These are phyloP conservation scores for Drosophila engyochracea DNA, from an alignment of 2,888 invertebrate species.

Conservation along the genomic window DNA sequence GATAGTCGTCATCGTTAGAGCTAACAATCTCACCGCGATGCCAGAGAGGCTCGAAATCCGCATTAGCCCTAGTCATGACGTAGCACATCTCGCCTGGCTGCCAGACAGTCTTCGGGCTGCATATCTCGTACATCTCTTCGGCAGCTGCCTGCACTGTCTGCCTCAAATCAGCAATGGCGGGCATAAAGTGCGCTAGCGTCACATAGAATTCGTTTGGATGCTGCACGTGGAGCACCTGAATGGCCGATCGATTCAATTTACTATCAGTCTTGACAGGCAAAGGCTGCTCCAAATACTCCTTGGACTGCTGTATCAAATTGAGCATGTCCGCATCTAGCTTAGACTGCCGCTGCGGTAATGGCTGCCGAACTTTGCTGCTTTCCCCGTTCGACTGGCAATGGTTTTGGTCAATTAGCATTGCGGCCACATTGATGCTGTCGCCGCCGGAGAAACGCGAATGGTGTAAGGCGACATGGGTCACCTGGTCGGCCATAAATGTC, in stretches of 20 bases:
- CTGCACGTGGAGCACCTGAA: slow-evolving; percentile 86
- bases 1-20: background rate
- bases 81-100: slow-evolving; percentile 86
- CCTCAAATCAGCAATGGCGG: slow-evolving; percentile 86
- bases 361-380: slow-evolving; percentile 18
- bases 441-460: slow-evolving; percentile 78
- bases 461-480: slow-evolving; percentile 83
- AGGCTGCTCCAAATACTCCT: background rate
- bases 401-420: slow-evolving; percentile 86
- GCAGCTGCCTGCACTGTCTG: slow-evolving; percentile 86
- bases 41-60: slow-evolving; percentile 83
- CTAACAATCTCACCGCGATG: slow-evolving; percentile 86
- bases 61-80: slow-evolving; percentile 84
- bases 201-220: slow-evolving; percentile 89
- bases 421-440: slow-evolving; percentile 86
- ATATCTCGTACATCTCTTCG: background rate
- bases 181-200: slow-evolving; percentile 86
- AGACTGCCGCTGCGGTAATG: background rate
- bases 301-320: slow-evolving; percentile 32
- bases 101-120: slow-evolving; percentile 84
- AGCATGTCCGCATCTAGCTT: slow-evolving; percentile 23
- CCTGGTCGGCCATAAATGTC: slow-evolving; percentile 65
- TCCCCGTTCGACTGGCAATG: slow-evolving; percentile 86
- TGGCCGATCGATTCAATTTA: slow-evolving; percentile 46
- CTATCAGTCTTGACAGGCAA: background rate